phyloP scores from a whole-genome alignment of 2,888 invertebrate genomes.

The Harpalus rubripes region DNA sequence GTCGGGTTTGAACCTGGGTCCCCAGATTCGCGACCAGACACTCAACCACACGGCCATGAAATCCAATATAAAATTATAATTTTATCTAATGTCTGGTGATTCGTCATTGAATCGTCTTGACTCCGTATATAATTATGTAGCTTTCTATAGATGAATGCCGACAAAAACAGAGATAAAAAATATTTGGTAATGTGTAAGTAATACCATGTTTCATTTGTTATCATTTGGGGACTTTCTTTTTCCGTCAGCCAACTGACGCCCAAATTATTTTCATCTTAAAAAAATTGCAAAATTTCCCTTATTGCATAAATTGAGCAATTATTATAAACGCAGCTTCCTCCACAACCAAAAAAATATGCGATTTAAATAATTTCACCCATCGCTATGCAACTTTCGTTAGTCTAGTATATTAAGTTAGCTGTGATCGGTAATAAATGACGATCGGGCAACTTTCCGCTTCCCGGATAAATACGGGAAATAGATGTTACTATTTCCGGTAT shows the following conservation, averaged over 20 bases:
- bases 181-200: not conserved
- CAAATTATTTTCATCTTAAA: not conserved
- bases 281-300: not conserved
- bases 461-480: slow-evolving; percentile 29
- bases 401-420: not conserved
- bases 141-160: slow-evolving; percentile 1
- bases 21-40: too few relatives aligned
- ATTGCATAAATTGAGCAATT: not conserved
- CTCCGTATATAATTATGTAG: not conserved
- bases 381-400: slow-evolving; percentile 8
- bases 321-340: not conserved
- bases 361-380: not conserved
- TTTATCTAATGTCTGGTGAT: too few relatives aligned
- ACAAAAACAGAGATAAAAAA: not conserved
- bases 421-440: slow-evolving; percentile 8
- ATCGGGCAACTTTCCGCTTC: slow-evolving; percentile 34
- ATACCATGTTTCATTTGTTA: not conserved
- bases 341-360: not conserved
- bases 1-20: too few relatives aligned
- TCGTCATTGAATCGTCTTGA: not conserved
- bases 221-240: not conserved
- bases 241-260: slow-evolving; percentile 1
- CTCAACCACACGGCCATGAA: too few relatives aligned
- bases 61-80: too few relatives aligned
- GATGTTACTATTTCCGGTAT: slow-evolving; percentile 18